Base-by-base conservation (phyloP, 1,140 invertebrate species). In the Neoseiulus cucumeris region DNA sequence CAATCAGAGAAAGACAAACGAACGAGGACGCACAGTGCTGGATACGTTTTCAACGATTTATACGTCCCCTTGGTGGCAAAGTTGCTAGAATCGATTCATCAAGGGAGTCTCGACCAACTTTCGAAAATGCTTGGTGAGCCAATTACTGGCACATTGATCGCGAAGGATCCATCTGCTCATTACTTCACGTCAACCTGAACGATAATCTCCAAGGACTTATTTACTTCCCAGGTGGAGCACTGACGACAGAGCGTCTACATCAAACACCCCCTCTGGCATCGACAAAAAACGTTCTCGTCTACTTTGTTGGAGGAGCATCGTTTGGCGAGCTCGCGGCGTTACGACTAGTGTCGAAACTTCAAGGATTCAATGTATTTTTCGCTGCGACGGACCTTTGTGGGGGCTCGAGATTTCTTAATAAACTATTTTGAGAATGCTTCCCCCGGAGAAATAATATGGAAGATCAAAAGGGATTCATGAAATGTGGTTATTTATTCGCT, bases 331-430 rank as follows among this genome's bases (percentile, higher is more conserved):
- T 59, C 4, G 51, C 51, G 51, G 51, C 51, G 17, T 33, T 59
- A 18, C 51, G 51, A 59, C 51, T 59, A 20, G 51, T 59, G 51
- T 59, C 51, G 9, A 59, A 59, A 25, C 51, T 59, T 9, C 51
- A 59, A 25, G 51, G 51, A 18, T 59, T 59, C 22, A 59, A 59
- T 59, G 22, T 59, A 59, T 25, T 59, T 59, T 59, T 59, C 33
- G 51, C 51, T 18, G 51, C 51, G 2, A 59, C 51, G 25, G 33
- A 25, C 9, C 25, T 59, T 59, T 59, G 51, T 25, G 51, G 51
- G 14, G 51, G 51, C 25, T 29, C 51, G 51, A 59, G 51, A 25
- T 59, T 59, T 25, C 51, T 59, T n/a, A 59, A 59, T 59, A 59
- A 59, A 59, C 22, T 59, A 9, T 6, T 39, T 9, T 39, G 33